These are phyloP conservation scores for Psittacula derbiana DNA, from an alignment of 2,797 vertebrate genomes.

Conservation along the genomic window DNA sequence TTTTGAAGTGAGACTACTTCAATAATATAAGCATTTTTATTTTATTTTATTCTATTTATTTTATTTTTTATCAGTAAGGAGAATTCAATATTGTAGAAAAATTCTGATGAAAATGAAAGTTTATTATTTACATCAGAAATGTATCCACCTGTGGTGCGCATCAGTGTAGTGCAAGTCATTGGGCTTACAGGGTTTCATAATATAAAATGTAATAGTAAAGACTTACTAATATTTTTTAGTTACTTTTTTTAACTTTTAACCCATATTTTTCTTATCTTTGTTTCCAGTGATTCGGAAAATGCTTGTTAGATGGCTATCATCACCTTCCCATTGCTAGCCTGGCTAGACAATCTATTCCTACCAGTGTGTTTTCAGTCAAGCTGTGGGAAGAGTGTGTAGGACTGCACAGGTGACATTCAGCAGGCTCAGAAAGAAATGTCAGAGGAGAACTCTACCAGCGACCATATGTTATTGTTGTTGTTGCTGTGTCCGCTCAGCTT, in stretches of 20 bases:
- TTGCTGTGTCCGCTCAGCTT: not conserved
- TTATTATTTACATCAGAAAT: not conserved
- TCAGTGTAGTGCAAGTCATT: not conserved
- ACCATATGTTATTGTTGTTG: not conserved
- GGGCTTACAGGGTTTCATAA: not conserved
- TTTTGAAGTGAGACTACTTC: not conserved
- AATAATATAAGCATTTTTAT: not conserved
- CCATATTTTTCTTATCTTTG: not conserved
- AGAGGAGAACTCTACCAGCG: not conserved
- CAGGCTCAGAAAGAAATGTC: not conserved
- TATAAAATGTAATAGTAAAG: not conserved
- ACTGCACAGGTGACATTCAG: not conserved
- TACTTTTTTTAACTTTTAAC: not conserved
- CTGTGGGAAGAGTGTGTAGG: not conserved
- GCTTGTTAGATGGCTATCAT: not conserved
- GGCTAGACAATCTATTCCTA: not conserved
- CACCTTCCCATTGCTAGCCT: not conserved
- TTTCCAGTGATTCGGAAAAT: not conserved
- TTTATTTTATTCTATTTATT: too few relatives aligned
- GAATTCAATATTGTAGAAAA: not conserved
- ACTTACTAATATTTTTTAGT: not conserved
- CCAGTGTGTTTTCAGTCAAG: not conserved
- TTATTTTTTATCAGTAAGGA: not conserved
- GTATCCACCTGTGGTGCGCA: not conserved
- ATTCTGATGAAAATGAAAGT: not conserved